These are phyloP conservation scores for Syncerus caffer DNA, from an alignment of 2,797 vertebrate species.

Conservation along the genomic window DNA sequence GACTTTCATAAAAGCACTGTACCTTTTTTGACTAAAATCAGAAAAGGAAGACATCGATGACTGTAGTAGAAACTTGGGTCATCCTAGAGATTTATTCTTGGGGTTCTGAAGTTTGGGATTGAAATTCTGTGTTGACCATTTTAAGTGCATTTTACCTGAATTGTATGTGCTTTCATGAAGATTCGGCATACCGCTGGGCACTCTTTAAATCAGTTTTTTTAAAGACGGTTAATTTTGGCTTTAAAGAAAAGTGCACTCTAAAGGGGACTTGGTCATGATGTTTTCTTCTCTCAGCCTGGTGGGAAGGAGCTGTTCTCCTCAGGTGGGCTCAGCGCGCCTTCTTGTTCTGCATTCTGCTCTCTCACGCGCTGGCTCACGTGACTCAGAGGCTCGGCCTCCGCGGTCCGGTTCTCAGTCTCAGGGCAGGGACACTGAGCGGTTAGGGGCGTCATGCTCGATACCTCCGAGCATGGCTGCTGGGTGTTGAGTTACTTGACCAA, in stretches of 20 bases:
- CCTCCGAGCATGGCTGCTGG: constrained; percentile 73
- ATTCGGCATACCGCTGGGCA: constrained; percentile 60
- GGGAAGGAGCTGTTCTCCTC: constrained; percentile 57
- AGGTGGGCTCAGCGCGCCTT: constrained; percentile 74
- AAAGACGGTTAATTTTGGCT: constrained; percentile 44
- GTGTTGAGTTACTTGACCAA: constrained; percentile 69
- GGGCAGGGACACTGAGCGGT: not conserved
- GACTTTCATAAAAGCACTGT: constrained; percentile 79
- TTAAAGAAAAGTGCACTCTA: constrained; percentile 36
- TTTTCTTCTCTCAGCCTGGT: constrained; percentile 61
- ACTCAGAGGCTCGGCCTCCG: constrained; percentile 71
- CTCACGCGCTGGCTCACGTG: constrained; percentile 83
- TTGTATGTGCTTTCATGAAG: constrained; percentile 79
- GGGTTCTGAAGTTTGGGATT: constrained; percentile 44
- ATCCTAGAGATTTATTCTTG: not conserved
- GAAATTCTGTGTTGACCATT: constrained; percentile 21
- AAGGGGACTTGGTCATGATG: constrained; percentile 62
- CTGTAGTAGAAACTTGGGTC: not conserved
- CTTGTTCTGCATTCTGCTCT: constrained; percentile 60
- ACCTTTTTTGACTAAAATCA: constrained; percentile 56
- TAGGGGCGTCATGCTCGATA: constrained; percentile 74
- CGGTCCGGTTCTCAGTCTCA: constrained; percentile 53
- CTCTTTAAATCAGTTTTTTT: constrained; percentile 11
- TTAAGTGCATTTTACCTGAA: constrained; percentile 15
- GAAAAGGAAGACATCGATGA: constrained; percentile 36